Conservation (phyloP, 2,113 vertebrate genomes). For the Numida meleagris region DNA sequence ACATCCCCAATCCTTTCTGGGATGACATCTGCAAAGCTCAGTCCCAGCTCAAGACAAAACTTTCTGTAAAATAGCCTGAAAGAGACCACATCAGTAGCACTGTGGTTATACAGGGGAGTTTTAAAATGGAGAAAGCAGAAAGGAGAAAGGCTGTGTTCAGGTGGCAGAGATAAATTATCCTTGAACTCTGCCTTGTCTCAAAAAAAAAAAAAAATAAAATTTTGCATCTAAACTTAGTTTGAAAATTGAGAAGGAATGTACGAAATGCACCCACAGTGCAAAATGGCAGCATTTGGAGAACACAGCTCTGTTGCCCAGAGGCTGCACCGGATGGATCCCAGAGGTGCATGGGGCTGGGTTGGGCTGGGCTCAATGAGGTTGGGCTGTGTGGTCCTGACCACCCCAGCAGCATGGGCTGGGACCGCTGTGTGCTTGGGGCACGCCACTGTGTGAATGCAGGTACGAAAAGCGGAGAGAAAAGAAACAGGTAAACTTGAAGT, state of each 20-base stretch:
- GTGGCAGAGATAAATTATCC: background rate
- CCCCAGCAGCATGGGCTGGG: background rate
- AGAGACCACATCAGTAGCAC: background rate
- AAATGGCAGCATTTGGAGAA: background rate
- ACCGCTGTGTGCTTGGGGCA: too few species aligned
- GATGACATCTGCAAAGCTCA: background rate
- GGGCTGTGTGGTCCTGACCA: too few species aligned
- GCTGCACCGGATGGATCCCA: background rate
- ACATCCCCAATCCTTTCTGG: background rate
- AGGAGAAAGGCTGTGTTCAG: too few species aligned
- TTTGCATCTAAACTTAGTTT: background rate
- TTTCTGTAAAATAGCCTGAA: background rate
- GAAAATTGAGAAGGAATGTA: fast-evolving
- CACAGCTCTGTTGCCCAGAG: fast-evolving
- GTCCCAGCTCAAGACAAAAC: background rate
- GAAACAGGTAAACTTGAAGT: background rate
- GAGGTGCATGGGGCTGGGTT: too few species aligned
- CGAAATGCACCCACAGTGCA: background rate
- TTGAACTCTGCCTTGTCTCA: background rate
- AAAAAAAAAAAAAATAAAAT: background rate
- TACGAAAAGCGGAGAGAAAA: background rate
- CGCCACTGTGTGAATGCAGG: background rate
- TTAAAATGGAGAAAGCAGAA: too few species aligned
- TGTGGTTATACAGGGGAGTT: background rate
- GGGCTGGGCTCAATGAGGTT: too few species aligned